A percentile compares a stretch with the other conserved stretches of the same genome.
Evolutionary conservation across 2,797 vertebrate genomes (phyloP).

Genomic region (Coregonus ussuriensis): DNA sequence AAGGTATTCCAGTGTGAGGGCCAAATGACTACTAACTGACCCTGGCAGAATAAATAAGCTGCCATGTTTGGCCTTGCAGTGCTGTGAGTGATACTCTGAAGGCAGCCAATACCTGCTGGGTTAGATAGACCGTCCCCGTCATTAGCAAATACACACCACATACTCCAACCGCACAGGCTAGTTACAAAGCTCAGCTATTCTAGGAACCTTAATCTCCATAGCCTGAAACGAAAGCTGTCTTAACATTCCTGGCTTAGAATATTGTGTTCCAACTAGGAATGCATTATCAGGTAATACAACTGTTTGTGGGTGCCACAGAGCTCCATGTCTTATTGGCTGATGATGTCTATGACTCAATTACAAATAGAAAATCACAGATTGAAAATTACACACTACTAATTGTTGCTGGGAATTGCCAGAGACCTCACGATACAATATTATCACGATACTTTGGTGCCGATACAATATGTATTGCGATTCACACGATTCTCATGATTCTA

Average conservation of each 20-base stretch:
- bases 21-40: not conserved
- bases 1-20: not conserved
- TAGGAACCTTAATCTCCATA: slow-evolving; percentile 40
- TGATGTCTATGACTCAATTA: slow-evolving; percentile 37
- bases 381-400: not conserved
- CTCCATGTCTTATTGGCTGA: slow-evolving; percentile 2
- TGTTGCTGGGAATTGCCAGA: too few relatives aligned
- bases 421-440: too few relatives aligned
- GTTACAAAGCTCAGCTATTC: slow-evolving; percentile 42
- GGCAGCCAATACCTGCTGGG: slow-evolving; percentile 43
- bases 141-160: slow-evolving; percentile 43
- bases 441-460: too few relatives aligned
- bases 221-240: slow-evolving; percentile 33
- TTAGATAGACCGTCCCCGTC: slow-evolving; percentile 21
- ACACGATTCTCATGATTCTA: too few relatives aligned
- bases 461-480: too few relatives aligned
- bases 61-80: slow-evolving; percentile 27
- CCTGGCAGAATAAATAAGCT: slow-evolving; percentile 5
- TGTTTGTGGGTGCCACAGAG: not conserved
- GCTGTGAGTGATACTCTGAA: slow-evolving; percentile 16
- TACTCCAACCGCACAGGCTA: slow-evolving; percentile 8
- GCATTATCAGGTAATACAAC: slow-evolving; percentile 57
- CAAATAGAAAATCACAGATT: slow-evolving; percentile 15
- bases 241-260: slow-evolving; percentile 53
- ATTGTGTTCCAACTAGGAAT: slow-evolving; percentile 46